A percentile compares a stretch with the other conserved stretches of the same genome.
Evolutionary conservation across 2,113 vertebrate species (phyloP).

Genomic region (Alouatta palliata): DNA sequence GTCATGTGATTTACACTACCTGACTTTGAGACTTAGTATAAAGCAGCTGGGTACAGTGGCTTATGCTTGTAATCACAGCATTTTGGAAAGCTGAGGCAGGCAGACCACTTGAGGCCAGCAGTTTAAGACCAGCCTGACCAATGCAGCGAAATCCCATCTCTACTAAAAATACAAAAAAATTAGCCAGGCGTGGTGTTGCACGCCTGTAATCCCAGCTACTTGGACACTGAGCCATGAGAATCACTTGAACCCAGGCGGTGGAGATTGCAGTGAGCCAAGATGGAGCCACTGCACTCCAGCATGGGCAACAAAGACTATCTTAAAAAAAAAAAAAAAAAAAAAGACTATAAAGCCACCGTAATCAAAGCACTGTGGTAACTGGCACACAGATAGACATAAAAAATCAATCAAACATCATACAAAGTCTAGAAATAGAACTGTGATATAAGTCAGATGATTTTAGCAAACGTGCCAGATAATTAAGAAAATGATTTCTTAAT

Average conservation of each 20-base stretch:
- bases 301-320: neutral
- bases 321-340: too few relatives aligned
- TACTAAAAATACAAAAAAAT: neutral
- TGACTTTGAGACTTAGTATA: neutral
- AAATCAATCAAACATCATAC: neutral
- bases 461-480: neutral
- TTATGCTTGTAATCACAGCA: neutral
- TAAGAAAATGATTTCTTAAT: neutral
- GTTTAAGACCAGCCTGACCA: neutral
- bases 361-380: neutral
- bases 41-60: neutral
- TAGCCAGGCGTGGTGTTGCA: neutral
- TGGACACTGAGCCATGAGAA: neutral
- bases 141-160: neutral
- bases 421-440: neutral
- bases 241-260: neutral
- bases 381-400: neutral
- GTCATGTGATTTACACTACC: neutral
- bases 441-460: neutral
- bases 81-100: neutral
- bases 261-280: neutral
- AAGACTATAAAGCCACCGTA: neutral
- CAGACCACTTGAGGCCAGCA: neutral
- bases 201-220: neutral
- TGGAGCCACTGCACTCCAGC: neutral